Evolutionary conservation across 1,140 invertebrate species (phyloP).

Genomic region (Drosophila yakuba): DNA sequence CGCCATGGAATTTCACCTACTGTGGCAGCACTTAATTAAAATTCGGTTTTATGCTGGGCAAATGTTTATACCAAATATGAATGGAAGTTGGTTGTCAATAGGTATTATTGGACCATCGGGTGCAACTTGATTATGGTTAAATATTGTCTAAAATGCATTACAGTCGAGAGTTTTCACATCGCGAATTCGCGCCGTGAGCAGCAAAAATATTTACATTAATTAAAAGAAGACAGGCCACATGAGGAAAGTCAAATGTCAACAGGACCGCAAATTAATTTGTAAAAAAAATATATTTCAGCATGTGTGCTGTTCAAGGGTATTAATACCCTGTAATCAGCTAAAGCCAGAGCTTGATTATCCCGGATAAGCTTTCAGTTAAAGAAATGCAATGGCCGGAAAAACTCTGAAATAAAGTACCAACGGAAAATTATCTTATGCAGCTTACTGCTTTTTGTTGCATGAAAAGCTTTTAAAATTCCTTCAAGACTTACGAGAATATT

Average conservation of each 20-base stretch:
- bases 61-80: conserved; percentile 33
- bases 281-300: conserved; percentile 28
- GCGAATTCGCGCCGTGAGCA: conserved; percentile 13
- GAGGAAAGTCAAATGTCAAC: conserved; percentile 76
- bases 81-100: conserved; percentile 47
- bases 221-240: conserved; percentile 63
- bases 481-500: not conserved
- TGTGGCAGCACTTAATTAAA: conserved; percentile 70
- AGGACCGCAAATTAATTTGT: conserved; percentile 70
- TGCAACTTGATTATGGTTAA: conserved; percentile 74
- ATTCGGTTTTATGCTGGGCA: conserved; percentile 51
- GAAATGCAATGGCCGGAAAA: not conserved
- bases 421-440: not conserved
- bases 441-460: conserved; percentile 15
- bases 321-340: conserved; percentile 26
- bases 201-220: conserved; percentile 72
- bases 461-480: not conserved
- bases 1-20: conserved; percentile 24
- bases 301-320: conserved; percentile 28
- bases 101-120: conserved; percentile 51
- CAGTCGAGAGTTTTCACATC: conserved; percentile 2
- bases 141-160: conserved; percentile 59
- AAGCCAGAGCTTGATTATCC: not conserved
- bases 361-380: conserved; percentile 6
- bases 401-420: not conserved